Conservation (phyloP, 2,113 vertebrate species). For the Ciconia maguari region DNA sequence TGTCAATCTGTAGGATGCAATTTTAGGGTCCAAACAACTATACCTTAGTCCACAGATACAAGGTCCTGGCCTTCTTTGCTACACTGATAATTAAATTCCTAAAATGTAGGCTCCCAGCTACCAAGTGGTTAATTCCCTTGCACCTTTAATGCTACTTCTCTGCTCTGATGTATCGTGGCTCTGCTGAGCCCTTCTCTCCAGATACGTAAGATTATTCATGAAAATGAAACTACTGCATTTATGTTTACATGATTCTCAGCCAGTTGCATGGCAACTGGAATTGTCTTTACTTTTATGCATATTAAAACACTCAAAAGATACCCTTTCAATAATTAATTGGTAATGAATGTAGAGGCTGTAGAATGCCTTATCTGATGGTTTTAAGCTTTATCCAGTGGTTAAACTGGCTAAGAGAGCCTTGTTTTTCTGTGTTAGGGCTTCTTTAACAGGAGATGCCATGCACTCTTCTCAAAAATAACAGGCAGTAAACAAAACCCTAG, state of each 20-base stretch:
- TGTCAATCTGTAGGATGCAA: background rate
- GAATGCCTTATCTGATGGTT: background rate
- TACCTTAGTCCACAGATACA: background rate
- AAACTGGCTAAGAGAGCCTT: background rate
- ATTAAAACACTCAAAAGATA: conserved; percentile 21
- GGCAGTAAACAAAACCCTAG: background rate
- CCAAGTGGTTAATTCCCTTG: background rate
- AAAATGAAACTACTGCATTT: conserved; percentile 8
- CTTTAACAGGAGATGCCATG: background rate
- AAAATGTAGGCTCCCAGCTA: background rate
- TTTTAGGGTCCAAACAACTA: background rate
- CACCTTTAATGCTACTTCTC: background rate
- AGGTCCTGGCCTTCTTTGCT: background rate
- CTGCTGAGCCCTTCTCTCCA: background rate
- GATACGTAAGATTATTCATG: background rate
- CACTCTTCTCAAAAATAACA: background rate
- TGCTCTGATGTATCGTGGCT: background rate
- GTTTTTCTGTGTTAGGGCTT: background rate
- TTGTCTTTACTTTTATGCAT: conserved; percentile 53
- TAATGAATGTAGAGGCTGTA: background rate
- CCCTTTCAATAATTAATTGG: conserved; percentile 61
- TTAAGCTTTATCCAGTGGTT: background rate
- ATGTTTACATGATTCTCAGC: conserved; percentile 21
- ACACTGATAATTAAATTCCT: background rate
- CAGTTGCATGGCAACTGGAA: conserved; percentile 52